Conservation (phyloP, 2,797 vertebrate genomes). For the Gadopsis marmoratus region DNA sequence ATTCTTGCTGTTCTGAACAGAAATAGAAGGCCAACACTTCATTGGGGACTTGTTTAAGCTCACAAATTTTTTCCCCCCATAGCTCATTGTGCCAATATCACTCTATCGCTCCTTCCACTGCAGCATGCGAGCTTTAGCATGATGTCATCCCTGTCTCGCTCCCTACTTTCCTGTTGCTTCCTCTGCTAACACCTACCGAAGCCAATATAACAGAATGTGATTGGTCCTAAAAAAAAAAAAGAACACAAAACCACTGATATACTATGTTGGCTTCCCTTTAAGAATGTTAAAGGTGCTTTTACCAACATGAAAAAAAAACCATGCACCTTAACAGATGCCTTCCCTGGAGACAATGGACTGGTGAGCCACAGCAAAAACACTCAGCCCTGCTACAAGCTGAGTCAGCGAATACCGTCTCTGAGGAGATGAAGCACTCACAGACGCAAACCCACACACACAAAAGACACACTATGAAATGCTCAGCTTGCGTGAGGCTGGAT, state of each 20-base stretch:
- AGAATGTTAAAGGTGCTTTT: not conserved
- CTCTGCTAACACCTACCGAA: not conserved
- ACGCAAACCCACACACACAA: not conserved
- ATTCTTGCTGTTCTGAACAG: not conserved
- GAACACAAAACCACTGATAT: not conserved
- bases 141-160: not conserved
- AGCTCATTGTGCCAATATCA: not conserved
- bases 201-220: not conserved
- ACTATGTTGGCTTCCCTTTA: no score
- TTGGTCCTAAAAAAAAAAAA: not conserved
- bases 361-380: constrained; percentile 23
- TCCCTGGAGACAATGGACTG: constrained; percentile 27
- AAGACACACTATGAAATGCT: not conserved
- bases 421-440: not conserved
- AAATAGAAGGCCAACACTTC: not conserved
- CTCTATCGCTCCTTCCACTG: not conserved
- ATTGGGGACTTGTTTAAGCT: not conserved
- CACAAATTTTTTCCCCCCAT: not conserved
- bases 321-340: constrained; percentile 2
- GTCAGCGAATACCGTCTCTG: constrained; percentile 21
- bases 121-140: not conserved
- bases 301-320: not conserved
- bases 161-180: not conserved
- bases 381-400: constrained; percentile 5
- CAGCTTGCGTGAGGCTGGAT: constrained; percentile 4